Percentiles rank a stretch among this genome's conserved stretches.
These are phyloP conservation scores for Numenius arquata DNA, from an alignment of 2,113 vertebrate genomes.

Conservation along the genomic window DNA sequence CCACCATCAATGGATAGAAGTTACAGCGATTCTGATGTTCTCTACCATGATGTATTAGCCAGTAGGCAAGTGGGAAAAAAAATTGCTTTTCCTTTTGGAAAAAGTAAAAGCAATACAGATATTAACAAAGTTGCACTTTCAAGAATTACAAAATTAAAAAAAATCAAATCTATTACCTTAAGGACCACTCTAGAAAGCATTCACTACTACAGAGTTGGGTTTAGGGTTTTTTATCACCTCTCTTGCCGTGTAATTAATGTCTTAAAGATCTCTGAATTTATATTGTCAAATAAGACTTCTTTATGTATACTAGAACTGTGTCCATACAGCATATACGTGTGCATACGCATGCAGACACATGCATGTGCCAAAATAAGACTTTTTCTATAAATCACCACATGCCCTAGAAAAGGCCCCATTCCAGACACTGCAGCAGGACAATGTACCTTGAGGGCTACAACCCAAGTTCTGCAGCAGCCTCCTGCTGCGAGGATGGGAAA, in stretches of 20 bases:
- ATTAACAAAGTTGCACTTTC: background rate
- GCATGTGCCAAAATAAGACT: background rate
- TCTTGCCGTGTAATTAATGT: background rate
- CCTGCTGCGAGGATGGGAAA: background rate
- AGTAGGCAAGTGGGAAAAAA: background rate
- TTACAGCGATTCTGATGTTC: background rate
- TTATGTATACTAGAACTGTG: background rate
- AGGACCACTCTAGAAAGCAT: background rate
- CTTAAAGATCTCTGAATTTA: background rate
- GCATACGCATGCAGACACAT: fast-evolving
- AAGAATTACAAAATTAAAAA: background rate
- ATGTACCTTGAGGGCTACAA: background rate
- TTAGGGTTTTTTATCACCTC: background rate
- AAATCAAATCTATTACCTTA: background rate
- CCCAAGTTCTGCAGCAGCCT: background rate
- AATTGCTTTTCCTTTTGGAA: background rate
- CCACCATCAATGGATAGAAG: background rate
- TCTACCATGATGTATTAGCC: background rate
- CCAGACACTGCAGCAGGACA: background rate
- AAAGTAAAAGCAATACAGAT: background rate
- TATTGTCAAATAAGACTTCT: background rate
- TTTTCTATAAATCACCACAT: background rate
- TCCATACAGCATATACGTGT: fast-evolving
- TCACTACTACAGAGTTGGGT: background rate
- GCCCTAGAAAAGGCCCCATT: background rate